Evolutionary conservation across 2,113 vertebrate genomes (phyloP), one percentile per base, ranked within the genome.

Genomic region (Neogobius melanostomus): DNA sequence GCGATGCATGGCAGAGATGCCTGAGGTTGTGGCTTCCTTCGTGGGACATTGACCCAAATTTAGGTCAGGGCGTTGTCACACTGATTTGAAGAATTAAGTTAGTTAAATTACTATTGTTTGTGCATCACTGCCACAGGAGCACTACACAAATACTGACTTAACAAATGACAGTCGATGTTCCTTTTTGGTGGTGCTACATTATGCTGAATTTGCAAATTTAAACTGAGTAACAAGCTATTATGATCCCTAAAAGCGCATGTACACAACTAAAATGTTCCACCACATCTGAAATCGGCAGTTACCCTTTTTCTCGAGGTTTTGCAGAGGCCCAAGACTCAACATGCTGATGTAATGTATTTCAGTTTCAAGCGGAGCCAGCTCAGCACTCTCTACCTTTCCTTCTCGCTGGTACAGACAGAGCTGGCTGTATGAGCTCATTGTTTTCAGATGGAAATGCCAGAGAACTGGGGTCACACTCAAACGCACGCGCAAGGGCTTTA

Each of bases 371-470:
- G 8, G 57, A 74, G 75, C 82, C 77, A 81, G 52, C 85, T 87
- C 87, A 84, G 87, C 77, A 84, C 78, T 69, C 68, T 78, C 61
- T 49, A 82, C 76, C 80, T 73, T 82, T 72, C 72, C 73, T 78
- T 75, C 72, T 72, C 72, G 49, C 64, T 69, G 69, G 17, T 28
- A 62, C 71, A 90, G 78, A 88, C 62, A 82, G 71, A 66, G 76
- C 77, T 88, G 88, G 71, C 75, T 74, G 80, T 82, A 85, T 92
- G 89, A 89, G 85, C 78, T 90, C 83, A 87, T 82, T 91, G 85
- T 90, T 91, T 89, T 82, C 74, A 86, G 47, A 90, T 88, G 86
- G 88, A 90, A 90, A 91, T 88, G 76, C 82, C 90, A 79, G 75
- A 82, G 74, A 76, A 85, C 60, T 81, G 82, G 82, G 84, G 74